Evolutionary conservation across 2,888 invertebrate species (phyloP).

Genomic region (Pollenia griseotomentosa): DNA sequence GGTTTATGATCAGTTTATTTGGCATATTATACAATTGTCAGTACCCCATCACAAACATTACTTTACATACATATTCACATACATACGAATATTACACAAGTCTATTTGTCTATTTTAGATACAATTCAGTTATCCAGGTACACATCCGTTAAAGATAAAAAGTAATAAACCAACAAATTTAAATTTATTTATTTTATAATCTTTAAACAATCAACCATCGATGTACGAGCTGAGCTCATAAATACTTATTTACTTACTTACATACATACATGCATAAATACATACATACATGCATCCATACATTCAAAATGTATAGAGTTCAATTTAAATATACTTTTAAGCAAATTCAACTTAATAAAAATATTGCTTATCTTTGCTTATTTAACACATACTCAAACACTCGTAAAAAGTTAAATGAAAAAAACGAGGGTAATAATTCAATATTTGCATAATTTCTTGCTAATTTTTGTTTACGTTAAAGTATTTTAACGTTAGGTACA

Average conservation of each 20-base stretch:
- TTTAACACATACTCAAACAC: slow-evolving; percentile 24
- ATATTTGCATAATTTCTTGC: slow-evolving; percentile 69
- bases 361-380: slow-evolving; percentile 55
- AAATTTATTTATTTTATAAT: slow-evolving; percentile 65
- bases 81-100: neutral
- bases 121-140: slow-evolving; percentile 70
- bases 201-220: slow-evolving; percentile 56
- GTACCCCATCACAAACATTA: neutral
- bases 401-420: slow-evolving; percentile 28
- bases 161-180: slow-evolving; percentile 27
- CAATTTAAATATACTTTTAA: slow-evolving; percentile 13
- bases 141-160: slow-evolving; percentile 73
- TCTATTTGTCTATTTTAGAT: slow-evolving; percentile 37
- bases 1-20: slow-evolving; percentile 27
- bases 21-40: slow-evolving; percentile 27
- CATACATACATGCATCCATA: neutral
- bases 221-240: slow-evolving; percentile 15
- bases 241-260: neutral
- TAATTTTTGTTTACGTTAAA: slow-evolving; percentile 37
- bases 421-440: slow-evolving; percentile 65
- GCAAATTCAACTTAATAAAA: slow-evolving; percentile 55
- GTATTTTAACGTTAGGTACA: slow-evolving; percentile 27
- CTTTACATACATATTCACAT: neutral
- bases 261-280: neutral
- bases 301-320: neutral